Evolutionary conservation across 2,113 vertebrate genomes (phyloP), one percentile per base, ranked within the genome.

Genomic region (Leptobrachium leishanense): DNA sequence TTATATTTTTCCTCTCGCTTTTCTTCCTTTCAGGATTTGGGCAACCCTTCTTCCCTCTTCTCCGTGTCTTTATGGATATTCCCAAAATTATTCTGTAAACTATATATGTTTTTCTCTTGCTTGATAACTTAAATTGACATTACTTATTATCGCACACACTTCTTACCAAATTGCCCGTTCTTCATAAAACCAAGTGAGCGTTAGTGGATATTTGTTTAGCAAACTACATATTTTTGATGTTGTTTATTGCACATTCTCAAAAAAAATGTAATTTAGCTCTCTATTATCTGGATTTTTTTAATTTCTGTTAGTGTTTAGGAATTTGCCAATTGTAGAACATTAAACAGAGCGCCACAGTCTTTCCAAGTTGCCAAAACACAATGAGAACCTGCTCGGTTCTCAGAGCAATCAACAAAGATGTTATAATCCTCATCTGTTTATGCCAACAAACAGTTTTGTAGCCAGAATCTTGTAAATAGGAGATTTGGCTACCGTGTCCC

Each of bases 391-490:
- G 68, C 72, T 79, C 77, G 69, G 68, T 72, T 79, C 62, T 79
- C 77, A 62, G 72, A 81, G 72, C 72, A 74, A 81, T 81, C 78
- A 81, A 70, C 20, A 53, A 74, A 72, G 44, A 68, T 81, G 74
- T 81, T 74, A 81, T 74, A 68, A 68, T 74, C 50, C 53, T 72
- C 72, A 74, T 81, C 72, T 81, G 65, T 81, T 74, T 80, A 44
- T 81, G 78, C 78, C 78, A 81, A 81, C 71, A 81, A 81, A 81
- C 78, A 74, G 39, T 81, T 81, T 65, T 68, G 31, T 74, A 74
- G 78, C 72, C 78, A 81, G 78, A 54, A 68, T 68, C 78, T 68
- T 74, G 53, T 81, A 74, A 81, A 81, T 74, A 73, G 41, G 43
- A 80, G 65, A 80, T 74, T 80, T 80, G 78, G 78, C 78, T 74